A percentile compares a stretch with the other conserved stretches of the same genome.
Evolutionary conservation across 2,888 invertebrate genomes (phyloP).

Genomic region (Seira sanloemensis): DNA sequence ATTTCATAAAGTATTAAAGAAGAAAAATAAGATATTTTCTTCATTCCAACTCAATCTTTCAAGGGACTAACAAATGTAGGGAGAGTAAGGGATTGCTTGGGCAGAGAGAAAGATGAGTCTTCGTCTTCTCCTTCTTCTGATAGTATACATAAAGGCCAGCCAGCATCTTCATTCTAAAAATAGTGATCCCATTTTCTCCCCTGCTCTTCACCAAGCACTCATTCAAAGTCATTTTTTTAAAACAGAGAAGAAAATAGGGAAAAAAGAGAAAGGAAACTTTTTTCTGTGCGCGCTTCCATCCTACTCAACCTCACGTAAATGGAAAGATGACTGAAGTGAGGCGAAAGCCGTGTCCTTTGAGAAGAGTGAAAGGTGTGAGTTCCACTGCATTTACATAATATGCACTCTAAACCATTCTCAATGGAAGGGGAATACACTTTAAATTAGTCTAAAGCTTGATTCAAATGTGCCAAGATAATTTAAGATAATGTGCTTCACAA

Average conservation of each 20-base stretch:
- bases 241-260: neutral
- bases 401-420: neutral
- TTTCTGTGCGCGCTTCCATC: neutral
- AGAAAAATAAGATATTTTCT: conserved; percentile 31
- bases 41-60: neutral
- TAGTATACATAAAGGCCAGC: neutral
- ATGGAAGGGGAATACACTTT: neutral
- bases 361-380: neutral
- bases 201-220: neutral
- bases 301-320: neutral
- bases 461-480: neutral
- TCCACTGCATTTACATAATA: conserved; percentile 1
- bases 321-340: conserved; percentile 6
- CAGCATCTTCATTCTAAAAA: neutral
- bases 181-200: neutral
- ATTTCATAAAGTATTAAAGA: neutral
- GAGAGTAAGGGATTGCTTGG: too few species aligned
- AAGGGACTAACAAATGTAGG: conserved; percentile 1
- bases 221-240: neutral
- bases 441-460: conserved; percentile 9
- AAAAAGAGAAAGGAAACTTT: neutral
- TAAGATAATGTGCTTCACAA: too few species aligned
- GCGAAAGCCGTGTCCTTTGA: too few species aligned
- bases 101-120: conserved; percentile 40
- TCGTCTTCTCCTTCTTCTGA: too few species aligned